These are phyloP conservation scores for Ranitomeya imitator DNA, from an alignment of 2,113 vertebrate genomes.

Conservation along the genomic window DNA sequence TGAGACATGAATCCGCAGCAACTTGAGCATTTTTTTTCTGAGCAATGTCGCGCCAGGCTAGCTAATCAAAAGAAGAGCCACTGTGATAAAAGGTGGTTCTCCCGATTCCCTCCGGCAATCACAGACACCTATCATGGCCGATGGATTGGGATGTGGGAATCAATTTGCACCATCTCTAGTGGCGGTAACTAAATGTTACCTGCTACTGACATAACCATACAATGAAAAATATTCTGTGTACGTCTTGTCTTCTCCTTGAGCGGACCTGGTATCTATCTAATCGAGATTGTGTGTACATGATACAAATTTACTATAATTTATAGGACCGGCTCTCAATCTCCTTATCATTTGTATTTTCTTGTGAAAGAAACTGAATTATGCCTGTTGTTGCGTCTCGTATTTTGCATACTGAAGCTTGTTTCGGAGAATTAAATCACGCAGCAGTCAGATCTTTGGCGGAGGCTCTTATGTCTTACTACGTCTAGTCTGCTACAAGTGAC, in stretches of 20 bases:
- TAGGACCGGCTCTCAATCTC: not conserved
- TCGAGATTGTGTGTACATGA: not conserved
- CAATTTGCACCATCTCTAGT: too few species aligned
- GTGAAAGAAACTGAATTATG: slow-evolving; percentile 2
- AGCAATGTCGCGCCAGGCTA: too few species aligned
- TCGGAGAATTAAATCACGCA: slow-evolving; percentile 26
- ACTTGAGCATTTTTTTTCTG: too few species aligned
- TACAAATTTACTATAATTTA: not conserved
- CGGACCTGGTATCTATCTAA: not conserved
- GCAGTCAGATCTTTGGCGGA: slow-evolving; percentile 41
- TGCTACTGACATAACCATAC: not conserved
- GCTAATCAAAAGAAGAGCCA: too few species aligned
- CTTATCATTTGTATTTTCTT: not conserved
- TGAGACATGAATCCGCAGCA: too few species aligned
- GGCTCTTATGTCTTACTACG: slow-evolving; percentile 15
- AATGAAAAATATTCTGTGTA: not conserved
- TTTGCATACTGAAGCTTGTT: slow-evolving; percentile 20
- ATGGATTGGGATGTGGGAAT: too few species aligned
- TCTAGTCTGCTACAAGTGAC: slow-evolving; percentile 43
- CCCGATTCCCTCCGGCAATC: too few species aligned
- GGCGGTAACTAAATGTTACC: not conserved
- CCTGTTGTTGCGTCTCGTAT: not conserved
- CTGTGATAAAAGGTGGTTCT: too few species aligned
- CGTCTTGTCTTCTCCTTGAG: not conserved
- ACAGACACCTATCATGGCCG: too few species aligned